Conservation (phyloP, 1,140 invertebrate genomes). For the Spodoptera litura region DNA sequence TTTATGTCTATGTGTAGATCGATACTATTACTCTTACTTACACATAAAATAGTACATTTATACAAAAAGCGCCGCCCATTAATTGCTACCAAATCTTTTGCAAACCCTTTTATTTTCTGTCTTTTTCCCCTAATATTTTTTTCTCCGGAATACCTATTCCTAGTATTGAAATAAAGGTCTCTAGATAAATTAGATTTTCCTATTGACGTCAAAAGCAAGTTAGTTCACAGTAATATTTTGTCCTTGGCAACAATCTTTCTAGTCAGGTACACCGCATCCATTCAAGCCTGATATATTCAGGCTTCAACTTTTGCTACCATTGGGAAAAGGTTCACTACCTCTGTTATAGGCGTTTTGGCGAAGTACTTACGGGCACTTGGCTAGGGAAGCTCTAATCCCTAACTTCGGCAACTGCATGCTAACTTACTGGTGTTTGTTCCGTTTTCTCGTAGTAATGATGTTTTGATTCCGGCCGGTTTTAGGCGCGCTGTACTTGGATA, state of each 20-base stretch:
- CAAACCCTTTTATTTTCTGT: no score
- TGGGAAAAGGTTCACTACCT: not conserved
- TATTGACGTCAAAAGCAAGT: not conserved
- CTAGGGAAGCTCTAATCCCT: not conserved
- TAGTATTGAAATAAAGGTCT: no score
- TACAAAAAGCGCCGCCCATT: no score
- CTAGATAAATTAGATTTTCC: no score
- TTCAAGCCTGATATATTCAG: not conserved
- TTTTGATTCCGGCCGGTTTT: slow-evolving; percentile 14
- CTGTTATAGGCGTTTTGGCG: slow-evolving; percentile 21
- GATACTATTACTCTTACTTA: no score
- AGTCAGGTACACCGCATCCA: not conserved
- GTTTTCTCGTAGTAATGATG: slow-evolving; percentile 17
- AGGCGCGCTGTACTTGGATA: not conserved
- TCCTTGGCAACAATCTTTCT: not conserved
- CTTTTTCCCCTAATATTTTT: no score
- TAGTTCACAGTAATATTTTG: no score
- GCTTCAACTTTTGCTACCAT: not conserved
- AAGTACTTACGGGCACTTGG: not conserved
- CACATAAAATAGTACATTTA: no score
- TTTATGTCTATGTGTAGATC: no score
- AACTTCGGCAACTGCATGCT: slow-evolving; percentile 8
- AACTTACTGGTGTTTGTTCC: slow-evolving; percentile 24
- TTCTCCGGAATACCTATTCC: no score
- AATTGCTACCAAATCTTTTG: no score